Base-by-base conservation (phyloP, 64 coral and sea anemone genomes). In the Porites lutea region DNA sequence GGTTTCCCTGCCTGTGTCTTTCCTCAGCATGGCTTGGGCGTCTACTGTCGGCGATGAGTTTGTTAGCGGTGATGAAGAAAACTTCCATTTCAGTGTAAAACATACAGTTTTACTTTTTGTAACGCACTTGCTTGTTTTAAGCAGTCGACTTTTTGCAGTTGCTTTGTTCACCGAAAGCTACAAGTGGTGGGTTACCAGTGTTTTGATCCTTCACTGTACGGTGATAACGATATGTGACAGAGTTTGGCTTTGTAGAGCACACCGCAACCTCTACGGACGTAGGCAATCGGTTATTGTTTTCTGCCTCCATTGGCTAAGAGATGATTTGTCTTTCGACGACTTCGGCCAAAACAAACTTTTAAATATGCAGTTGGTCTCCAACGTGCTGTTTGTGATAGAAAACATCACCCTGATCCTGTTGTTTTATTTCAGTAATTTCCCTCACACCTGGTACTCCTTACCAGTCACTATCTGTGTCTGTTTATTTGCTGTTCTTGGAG, bases 61-160 rank as follows among this genome's bases (percentile, higher is more conserved):
- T n/a, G n/a, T n/a, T n/a, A n/a, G n/a, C n/a, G n/a, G n/a, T n/a
- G n/a, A n/a, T n/a, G n/a, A n/a, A n/a, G n/a, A 2, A 53, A 6
- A n/a, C 0, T 14, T 4, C 14, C 1, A 16, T 11, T 55, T 5
- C 53, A 77, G 19, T 2, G 48, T 53, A 0, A 53, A 52, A 77
- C 10, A 86, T 65, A 72, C 27, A 71, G 0, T 57, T 71, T 14
- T 9, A 0, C 49, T 72, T 2, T 63, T 53, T 71, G n/a, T 10
- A 71, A 27, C 59, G 18, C 59, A 86, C 45, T n/a, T 68, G 5
- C 48, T 63, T 16, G n/a, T 85, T 8, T 13, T 85, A 9, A 61
- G 21, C 66, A 85, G 82, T 61, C 62, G 82, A 21, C 61, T 85
- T 2, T 49, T 85, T 48, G 82, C 82, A 19, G 37, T 85, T 23